phyloP scores from a whole-genome alignment of 2,113 vertebrate species.

The Xenotilapia longispinis region DNA sequence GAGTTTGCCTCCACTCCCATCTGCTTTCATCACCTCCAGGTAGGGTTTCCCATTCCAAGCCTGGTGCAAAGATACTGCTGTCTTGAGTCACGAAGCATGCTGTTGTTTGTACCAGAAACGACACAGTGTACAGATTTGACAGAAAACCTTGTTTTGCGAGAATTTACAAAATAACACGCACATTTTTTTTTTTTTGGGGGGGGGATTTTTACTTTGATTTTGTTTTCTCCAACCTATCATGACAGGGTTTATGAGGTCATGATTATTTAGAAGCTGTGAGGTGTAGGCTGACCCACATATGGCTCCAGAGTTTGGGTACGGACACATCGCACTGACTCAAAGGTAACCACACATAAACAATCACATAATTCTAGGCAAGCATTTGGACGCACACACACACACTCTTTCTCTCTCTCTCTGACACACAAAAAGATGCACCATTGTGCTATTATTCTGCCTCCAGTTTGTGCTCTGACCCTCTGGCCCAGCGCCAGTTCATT shows the following conservation, averaged over 20 bases:
- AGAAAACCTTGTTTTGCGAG: neutral
- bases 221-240: neutral
- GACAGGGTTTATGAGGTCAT: neutral
- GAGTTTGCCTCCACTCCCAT: slow-evolving; percentile 25
- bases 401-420: neutral
- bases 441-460: slow-evolving; percentile 90
- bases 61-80: neutral
- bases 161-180: neutral
- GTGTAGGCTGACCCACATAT: neutral
- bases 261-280: slow-evolving; percentile 4
- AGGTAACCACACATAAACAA: neutral
- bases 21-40: slow-evolving; percentile 24
- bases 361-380: neutral
- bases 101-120: neutral
- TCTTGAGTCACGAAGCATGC: neutral
- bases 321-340: neutral
- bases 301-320: neutral
- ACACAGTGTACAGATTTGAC: neutral
- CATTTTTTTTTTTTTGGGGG: neutral
- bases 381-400: neutral
- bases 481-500: slow-evolving; percentile 89
- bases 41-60: slow-evolving; percentile 1
- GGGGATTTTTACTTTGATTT: neutral
- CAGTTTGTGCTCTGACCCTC: slow-evolving; percentile 89
- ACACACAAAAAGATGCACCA: slow-evolving; percentile 55